Conservation (phyloP, 2,888 invertebrate species). For the Polia nebulosa region DNA sequence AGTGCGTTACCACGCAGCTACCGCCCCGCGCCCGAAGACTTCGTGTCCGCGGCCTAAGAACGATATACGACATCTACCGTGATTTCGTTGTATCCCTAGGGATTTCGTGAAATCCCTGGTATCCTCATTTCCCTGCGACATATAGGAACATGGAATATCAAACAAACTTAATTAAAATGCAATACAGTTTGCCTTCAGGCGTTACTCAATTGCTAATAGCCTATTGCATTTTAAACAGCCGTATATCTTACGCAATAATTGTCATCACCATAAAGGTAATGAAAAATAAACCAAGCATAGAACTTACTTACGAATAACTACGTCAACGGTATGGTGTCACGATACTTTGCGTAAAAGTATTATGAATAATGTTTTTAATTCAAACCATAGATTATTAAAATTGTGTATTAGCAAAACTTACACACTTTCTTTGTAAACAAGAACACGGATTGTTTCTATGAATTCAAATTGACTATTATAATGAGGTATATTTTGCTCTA, state of each 20-base stretch:
- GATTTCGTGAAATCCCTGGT: too few relatives aligned
- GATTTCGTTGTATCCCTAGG: too few relatives aligned
- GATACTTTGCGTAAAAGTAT: slow-evolving; percentile 16
- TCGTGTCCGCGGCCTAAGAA: too few relatives aligned
- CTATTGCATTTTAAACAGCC: slow-evolving; percentile 15
- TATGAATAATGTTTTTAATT: slow-evolving; percentile 29
- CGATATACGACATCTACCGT: too few relatives aligned
- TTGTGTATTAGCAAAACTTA: not conserved
- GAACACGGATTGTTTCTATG: too few relatives aligned
- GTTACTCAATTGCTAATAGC: not conserved
- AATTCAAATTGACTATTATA: too few relatives aligned
- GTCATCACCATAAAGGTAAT: not conserved
- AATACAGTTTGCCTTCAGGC: slow-evolving; percentile 17
- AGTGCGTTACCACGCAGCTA: too few relatives aligned
- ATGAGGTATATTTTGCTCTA: too few relatives aligned
- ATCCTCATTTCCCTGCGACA: too few relatives aligned
- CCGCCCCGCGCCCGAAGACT: too few relatives aligned
- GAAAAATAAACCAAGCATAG: slow-evolving; percentile 19
- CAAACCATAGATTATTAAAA: not conserved
- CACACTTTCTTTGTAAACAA: too few relatives aligned
- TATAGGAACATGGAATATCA: too few relatives aligned
- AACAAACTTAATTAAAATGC: slow-evolving; percentile 24
- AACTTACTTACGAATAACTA: not conserved
- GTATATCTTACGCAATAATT: not conserved
- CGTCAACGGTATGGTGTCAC: slow-evolving; percentile 9